A percentile compares a stretch with the other conserved stretches of the same genome.
These are phyloP conservation scores for Cydia strobilella DNA, from an alignment of 1,140 invertebrate species.

Conservation along the genomic window DNA sequence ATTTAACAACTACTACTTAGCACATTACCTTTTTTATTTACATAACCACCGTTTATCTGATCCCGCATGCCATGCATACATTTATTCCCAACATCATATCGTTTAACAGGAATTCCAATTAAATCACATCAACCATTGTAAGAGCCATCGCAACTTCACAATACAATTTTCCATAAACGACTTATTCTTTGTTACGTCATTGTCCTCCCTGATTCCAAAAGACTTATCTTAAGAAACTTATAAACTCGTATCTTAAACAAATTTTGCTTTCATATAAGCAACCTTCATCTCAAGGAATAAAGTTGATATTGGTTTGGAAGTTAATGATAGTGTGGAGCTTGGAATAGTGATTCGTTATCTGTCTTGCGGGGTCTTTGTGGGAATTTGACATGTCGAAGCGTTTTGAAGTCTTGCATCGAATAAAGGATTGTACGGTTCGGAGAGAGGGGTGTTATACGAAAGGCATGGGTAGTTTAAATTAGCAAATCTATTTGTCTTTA, in stretches of 20 bases:
- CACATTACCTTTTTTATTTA: neutral
- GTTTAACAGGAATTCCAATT: neutral
- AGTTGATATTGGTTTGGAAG: neutral
- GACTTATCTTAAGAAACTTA: neutral
- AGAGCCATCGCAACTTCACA: neutral
- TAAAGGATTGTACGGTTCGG: neutral
- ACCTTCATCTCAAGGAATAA: neutral
- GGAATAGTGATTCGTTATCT: conserved; percentile 11
- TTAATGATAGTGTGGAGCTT: neutral
- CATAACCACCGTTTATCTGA: neutral
- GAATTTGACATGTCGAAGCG: conserved; percentile 10
- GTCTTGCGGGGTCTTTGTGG: neutral
- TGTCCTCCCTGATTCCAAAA: neutral
- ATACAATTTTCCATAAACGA: neutral
- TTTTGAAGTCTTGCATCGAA: conserved; percentile 15
- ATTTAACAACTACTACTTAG: no score
- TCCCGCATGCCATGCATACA: neutral
- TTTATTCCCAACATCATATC: neutral
- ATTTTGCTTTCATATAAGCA: neutral
- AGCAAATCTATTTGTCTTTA: no score
- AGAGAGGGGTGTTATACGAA: no score
- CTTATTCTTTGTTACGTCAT: neutral
- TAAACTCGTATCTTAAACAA: neutral
- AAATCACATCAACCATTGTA: neutral
- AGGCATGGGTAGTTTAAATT: no score